Base-by-base conservation (phyloP, 92 coral and sea anemone species). In the Palythoa heliodiscus region DNA sequence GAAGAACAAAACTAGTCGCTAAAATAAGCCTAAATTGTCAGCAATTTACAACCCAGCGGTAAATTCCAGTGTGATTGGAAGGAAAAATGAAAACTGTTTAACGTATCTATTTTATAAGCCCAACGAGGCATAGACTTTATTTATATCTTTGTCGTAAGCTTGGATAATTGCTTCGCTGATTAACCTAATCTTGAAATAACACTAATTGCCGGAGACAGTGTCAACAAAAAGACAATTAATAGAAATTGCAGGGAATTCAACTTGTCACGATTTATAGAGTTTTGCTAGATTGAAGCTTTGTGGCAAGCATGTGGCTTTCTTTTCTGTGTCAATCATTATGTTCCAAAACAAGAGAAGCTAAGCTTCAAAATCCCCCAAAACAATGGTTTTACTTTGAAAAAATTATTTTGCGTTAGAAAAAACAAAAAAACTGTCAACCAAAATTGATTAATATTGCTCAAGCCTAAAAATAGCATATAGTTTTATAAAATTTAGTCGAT, bases 221-320 rank as follows among this genome's bases (percentile, higher is more conserved):
- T 43, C 39, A 79, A 79, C 83, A 78, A 78, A 75, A 78, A 47
- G 57, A 39, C 71, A 78, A 79, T 79, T 63, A n/a, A 50, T 39
- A 61, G 22, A 78, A 63, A 50, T 79, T 79, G 83, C 73, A 66
- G 8, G 72, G 8, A 13, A 12, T 23, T 25, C 10, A 10, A 63
- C 4, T 17, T 12, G 52, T 77, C 70, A 35, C 82, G 70, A 43
- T 1, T 12, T 22, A 58, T 4, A 15, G 20, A 15, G 64, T 14
- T 3, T 13, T 58, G 50, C 9, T 43, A 43, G 50, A 43, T 58
- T 58, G 64, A 58, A 13, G 64, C 20, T 16, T 58, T 58, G 64
- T n/a, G 64, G n/a, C 64, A n/a, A 16, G 16, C n/a, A 48, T 43
- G 8, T 43, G 9, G 50, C 7, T 43, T 43, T 43, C 50, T 8